Evolutionary conservation across 2,113 vertebrate species (phyloP).

Genomic region (Takifugu bimaculatus): DNA sequence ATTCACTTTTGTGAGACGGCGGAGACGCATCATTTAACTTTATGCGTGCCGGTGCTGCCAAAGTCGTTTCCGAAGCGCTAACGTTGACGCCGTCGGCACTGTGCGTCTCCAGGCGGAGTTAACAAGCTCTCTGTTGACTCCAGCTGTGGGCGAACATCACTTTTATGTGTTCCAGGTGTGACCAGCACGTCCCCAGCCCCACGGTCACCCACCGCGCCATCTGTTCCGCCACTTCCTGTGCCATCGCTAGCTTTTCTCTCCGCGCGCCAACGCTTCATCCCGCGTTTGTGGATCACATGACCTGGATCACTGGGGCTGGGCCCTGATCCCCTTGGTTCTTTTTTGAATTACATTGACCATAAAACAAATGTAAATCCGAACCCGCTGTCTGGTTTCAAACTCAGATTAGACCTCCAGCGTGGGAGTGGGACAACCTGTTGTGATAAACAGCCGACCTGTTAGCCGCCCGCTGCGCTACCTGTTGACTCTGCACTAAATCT

Average conservation of each 20-base stretch:
- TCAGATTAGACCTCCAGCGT: not conserved
- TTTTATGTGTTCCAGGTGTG: slow-evolving; percentile 74
- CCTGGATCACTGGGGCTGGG: too few relatives aligned
- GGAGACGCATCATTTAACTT: not conserved
- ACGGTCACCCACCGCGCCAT: slow-evolving; percentile 64
- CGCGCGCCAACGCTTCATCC: not conserved
- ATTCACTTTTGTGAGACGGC: not conserved
- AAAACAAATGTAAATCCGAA: not conserved
- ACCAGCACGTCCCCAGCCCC: slow-evolving; percentile 56
- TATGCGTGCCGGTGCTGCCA: not conserved
- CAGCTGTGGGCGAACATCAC: slow-evolving; percentile 43
- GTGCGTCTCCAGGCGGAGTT: slow-evolving; percentile 11
- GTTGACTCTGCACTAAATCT: slow-evolving; percentile 43
- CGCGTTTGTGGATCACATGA: too few relatives aligned
- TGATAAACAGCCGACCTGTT: slow-evolving; percentile 24
- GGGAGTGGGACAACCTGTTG: not conserved
- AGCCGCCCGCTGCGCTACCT: slow-evolving; percentile 22
- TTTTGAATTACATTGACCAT: not conserved
- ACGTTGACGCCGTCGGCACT: not conserved
- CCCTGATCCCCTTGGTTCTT: not conserved
- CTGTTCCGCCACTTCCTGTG: slow-evolving; percentile 65
- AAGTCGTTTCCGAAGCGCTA: not conserved
- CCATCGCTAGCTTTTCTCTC: slow-evolving; percentile 6
- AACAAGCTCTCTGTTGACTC: slow-evolving; percentile 21
- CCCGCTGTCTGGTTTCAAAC: not conserved